phyloP scores from a whole-genome alignment of 2,888 invertebrate genomes.

The Cryptus armator region DNA sequence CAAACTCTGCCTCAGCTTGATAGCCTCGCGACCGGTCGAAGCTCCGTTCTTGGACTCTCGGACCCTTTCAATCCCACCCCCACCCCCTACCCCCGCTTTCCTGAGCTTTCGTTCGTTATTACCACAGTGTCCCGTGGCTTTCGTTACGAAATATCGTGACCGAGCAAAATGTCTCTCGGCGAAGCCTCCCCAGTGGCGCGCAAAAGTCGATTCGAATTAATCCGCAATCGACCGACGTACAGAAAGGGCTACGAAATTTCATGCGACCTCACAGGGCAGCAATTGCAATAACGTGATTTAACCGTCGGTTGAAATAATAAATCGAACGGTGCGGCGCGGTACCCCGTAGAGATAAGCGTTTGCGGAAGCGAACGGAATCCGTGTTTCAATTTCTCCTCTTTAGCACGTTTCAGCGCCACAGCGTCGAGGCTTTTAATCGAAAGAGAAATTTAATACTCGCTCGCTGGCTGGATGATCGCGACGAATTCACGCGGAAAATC shows the following conservation, averaged over 20 bases:
- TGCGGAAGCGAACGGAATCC: conserved; percentile 4
- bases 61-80: neutral
- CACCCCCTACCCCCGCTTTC: no score
- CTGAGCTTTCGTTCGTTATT: no score
- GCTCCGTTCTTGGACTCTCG: neutral
- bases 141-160: neutral
- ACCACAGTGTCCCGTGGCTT: no score
- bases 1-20: conserved; percentile 30
- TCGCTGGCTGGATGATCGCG: conserved; percentile 35
- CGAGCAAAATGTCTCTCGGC: conserved; percentile 1
- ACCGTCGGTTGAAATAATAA: conserved; percentile 38
- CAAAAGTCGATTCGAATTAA: conserved; percentile 58
- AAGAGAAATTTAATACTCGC: conserved; percentile 50
- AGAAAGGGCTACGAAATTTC: conserved; percentile 11
- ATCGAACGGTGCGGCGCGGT: conserved; percentile 42
- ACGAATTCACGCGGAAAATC: conserved; percentile 30
- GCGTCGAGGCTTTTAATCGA: conserved; percentile 33
- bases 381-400: conserved; percentile 26
- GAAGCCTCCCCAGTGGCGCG: neutral
- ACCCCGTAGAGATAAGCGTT: conserved; percentile 52
- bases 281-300: conserved; percentile 51
- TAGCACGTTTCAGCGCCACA: neutral
- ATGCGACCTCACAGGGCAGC: neutral
- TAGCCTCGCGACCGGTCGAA: conserved; percentile 32
- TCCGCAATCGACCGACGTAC: conserved; percentile 51